These are phyloP conservation scores for Telenomus remus DNA, from an alignment of 1,140 invertebrate genomes.

Conservation along the genomic window DNA sequence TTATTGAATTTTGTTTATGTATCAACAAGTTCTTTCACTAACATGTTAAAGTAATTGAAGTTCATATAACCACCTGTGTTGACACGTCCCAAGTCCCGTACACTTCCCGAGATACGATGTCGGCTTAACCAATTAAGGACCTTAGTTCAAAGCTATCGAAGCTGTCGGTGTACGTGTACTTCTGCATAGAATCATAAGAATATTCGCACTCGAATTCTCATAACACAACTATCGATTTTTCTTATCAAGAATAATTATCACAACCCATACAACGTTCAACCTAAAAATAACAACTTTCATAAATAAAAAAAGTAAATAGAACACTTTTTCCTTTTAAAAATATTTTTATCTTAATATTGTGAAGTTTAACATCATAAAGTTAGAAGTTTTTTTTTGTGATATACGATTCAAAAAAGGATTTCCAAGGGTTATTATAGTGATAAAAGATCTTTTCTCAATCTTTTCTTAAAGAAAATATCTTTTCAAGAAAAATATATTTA, in stretches of 20 bases:
- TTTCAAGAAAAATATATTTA: background rate
- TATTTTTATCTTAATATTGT: too few relatives aligned
- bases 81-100: conserved; percentile 61
- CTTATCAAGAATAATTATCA: too few relatives aligned
- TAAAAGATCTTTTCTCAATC: too few relatives aligned
- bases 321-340: too few relatives aligned
- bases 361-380: too few relatives aligned
- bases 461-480: background rate
- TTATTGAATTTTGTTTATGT: conserved; percentile 34
- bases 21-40: conserved; percentile 52
- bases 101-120: conserved; percentile 60
- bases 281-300: background rate
- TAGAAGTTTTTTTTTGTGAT: too few relatives aligned
- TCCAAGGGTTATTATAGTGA: too few relatives aligned
- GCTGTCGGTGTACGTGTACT: conserved; percentile 55
- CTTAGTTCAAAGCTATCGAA: conserved; percentile 56
- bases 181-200: conserved; percentile 56
- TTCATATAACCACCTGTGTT: conserved; percentile 57
- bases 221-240: background rate
- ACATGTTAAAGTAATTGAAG: conserved; percentile 57
- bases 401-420: too few relatives aligned
- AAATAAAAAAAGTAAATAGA: too few relatives aligned
- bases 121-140: conserved; percentile 61
- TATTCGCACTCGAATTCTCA: conserved; percentile 49
- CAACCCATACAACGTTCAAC: background rate